Conservation (phyloP, 1,140 invertebrate genomes). For the Leguminivora glycinivorella region DNA sequence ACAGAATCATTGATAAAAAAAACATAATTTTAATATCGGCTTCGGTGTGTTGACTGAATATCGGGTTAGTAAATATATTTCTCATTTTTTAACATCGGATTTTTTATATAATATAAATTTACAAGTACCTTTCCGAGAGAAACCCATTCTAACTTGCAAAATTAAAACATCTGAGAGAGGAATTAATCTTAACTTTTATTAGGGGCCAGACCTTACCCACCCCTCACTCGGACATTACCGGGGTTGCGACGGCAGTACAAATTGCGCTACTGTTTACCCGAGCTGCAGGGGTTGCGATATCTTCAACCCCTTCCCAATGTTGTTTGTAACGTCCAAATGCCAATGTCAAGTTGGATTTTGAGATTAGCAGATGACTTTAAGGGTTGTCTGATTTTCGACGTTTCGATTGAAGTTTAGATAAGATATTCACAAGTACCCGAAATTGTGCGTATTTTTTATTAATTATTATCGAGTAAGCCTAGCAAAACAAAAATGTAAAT, state of each 20-base stretch:
- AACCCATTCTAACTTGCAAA: background rate
- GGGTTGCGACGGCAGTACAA: slow-evolving; percentile 61
- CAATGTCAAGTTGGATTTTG: slow-evolving; percentile 28
- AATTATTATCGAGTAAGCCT: too few relatives aligned
- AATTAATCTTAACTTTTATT: slow-evolving; percentile 27
- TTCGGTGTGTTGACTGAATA: too few relatives aligned
- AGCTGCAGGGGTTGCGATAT: slow-evolving; percentile 50
- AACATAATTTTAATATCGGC: too few relatives aligned
- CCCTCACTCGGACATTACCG: slow-evolving; percentile 30
- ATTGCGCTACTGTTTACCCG: slow-evolving; percentile 71
- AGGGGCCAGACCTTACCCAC: slow-evolving; percentile 7
- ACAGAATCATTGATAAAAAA: too few relatives aligned
- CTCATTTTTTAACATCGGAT: too few relatives aligned
- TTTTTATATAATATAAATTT: background rate
- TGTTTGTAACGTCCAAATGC: slow-evolving; percentile 46
- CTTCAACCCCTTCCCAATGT: slow-evolving; percentile 61
- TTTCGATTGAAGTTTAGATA: slow-evolving; percentile 13
- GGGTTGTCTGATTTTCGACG: slow-evolving; percentile 44
- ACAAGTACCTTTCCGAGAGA: background rate
- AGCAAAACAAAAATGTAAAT: too few relatives aligned
- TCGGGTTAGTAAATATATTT: too few relatives aligned
- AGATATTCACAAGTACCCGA: too few relatives aligned
- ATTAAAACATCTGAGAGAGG: slow-evolving; percentile 10
- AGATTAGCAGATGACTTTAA: slow-evolving; percentile 22
- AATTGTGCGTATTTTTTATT: too few relatives aligned